Base-by-base conservation (phyloP, 2,113 vertebrate species). In the Lepisosteus osseus region DNA sequence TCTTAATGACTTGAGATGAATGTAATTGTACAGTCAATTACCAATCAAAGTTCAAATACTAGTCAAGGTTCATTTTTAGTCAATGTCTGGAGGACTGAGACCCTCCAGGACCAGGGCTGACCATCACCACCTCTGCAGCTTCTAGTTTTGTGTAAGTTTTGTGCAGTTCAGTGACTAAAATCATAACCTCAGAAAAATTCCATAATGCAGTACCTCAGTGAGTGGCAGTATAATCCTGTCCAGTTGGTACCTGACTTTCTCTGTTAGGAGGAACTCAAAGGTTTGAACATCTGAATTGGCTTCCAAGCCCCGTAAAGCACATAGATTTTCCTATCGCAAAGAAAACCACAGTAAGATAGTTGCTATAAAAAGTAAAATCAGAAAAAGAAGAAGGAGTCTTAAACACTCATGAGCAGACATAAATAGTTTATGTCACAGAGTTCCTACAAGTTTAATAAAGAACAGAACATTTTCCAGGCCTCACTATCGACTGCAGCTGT, bases 271-370 rank as follows among this genome's bases (percentile, higher is more conserved):
- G 14, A 83, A 71, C 41, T 83, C 84, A 17, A 82, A 82, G 1
- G 80, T 84, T 68, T 83, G 83, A 6, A 68, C n/a, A 2, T 82
- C 83, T 4, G 78, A 73, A 51, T 75, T 73, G 3, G 81, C 69
- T 61, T 79, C 81, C 17, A 83, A 56, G 2, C 81, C 79, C 40
- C 83, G 69, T 11, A 77, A 70, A 15, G 79, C 78, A 61, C 85
- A 86, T 67, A 84, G 74, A 11, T 86, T 83, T n/a, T 80, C 83
- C 84, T 86, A 44, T n/a, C 17, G 68, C 57, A 9, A 6, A 51
- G 12, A 59, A 7, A 54, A 54, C 68, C 64, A 8, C 17, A 8
- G 47, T 12, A 54, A 74, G 9, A 44, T 12, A 70, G 15, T 47
- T 40, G 29, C 3, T 8, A n/a, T 45, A 55, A 42, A 68, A 44